Base-by-base conservation (phyloP, 2,888 invertebrate species). In the Troides aeacus region DNA sequence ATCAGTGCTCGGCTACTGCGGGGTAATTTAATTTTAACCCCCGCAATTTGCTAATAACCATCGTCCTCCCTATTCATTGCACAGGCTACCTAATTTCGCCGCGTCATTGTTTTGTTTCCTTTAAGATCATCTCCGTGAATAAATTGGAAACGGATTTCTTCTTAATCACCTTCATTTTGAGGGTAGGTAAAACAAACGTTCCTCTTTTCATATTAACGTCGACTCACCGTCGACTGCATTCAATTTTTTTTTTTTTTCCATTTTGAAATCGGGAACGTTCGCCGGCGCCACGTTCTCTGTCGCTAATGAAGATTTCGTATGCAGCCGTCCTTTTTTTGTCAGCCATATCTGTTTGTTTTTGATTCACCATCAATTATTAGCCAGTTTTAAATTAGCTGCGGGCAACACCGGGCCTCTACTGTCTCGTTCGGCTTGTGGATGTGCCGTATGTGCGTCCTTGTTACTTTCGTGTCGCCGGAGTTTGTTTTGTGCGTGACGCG, bases 401-500 rank as follows among this genome's bases (percentile, higher is more conserved):
- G 85, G 81, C 81, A 81, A 82, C 89, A 86, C 85, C 86, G 84
- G 87, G 80, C 84, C 81, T 73, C 78, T 77, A 77, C 79, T 75
- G 82, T 88, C 86, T 79, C 81, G 75, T 12, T 74, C 74, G 71
- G 67, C 75, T 71, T 71, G 77, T 70, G 72, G 69, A 72, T 56
- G 74, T 56, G 60, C 69, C 39, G 72, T 84, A 73, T 74, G 72
- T 73, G 77, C 75, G 79, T 89, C 85, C 81, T 82, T 81, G 78
- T 90, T 84, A 76, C 79, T 64, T 84, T 80, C 81, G 79, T 85
- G 85, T 84, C 84, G 81, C 79, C 76, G 73, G 72, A 86, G 90
- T 92, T 91, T 92, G 92, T 92, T 92, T 92, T 85, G 89, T 86
- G 90, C 91, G 91, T 91, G 91, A 92, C 90, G 89, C 79, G 91